Base-by-base conservation (phyloP, 2,888 invertebrate species). In the Morpho achilles region DNA sequence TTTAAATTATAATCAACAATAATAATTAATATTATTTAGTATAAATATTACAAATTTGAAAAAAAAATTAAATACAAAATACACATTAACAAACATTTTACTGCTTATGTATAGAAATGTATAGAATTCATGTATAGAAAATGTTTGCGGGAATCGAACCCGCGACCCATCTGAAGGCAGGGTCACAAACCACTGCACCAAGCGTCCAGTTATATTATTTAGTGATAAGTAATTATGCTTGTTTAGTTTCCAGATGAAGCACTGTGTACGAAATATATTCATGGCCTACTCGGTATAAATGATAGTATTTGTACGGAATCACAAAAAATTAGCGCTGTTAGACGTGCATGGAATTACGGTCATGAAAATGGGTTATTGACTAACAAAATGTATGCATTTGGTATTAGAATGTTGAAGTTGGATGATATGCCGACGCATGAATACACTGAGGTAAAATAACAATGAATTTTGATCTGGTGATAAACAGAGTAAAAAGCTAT, bases 371-470 rank as follows among this genome's bases (percentile, higher is more conserved):
- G 79, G 7, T 59, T 88, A 7, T 75, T 90, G 2, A 72, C 76
- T 3, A 79, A 81, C 69, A 81, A 87, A 3, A 85, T 88, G 85
- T 89, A 86, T 65, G 70, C 72, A 7, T 89, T 90, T 75, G 90
- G 90, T 1, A 75, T 90, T 50, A 72, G 83, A 49, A 65, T 90
- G 64, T 66, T 86, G 44, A 87, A 85, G 62, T 54, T 82, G 7
- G 80, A 87, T 66, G 76, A 80, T 53, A 75, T 73, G n/a, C 69
- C 76, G 1, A 70, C 68, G 53, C 76, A 80, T 7, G 80, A 84
- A 56, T 69, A 86, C 47, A 63, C 71, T 50, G 70, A 85, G 84
- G 90, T 89, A 77, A 55, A 8, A 16, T 89, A 77, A 32, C 0
- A 32, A 32, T 32, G 32, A 32, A 32, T 32, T 32, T 32, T 32